Conservation (phyloP, 30 jellyfish, hydroid and myxozoan genomes). For the Aurelia aurita region DNA sequence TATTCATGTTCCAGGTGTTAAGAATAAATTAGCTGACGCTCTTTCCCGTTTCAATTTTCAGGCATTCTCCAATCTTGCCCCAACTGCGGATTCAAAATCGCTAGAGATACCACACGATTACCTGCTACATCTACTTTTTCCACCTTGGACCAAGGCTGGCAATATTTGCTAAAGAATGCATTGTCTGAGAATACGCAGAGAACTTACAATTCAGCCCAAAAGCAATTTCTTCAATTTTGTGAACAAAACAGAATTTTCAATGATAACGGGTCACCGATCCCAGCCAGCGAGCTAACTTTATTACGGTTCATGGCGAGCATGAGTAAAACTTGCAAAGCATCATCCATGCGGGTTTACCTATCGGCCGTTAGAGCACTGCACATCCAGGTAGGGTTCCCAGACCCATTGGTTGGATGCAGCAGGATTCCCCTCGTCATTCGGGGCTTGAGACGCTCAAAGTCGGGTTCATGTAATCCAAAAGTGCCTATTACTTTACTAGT, state of each 20-base stretch:
- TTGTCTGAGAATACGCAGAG: slow-evolving; percentile 7
- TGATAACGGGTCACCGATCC: slow-evolving; percentile 2
- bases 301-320: slow-evolving; percentile 21
- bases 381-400: slow-evolving; percentile 11
- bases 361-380: slow-evolving; percentile 42
- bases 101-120: too few relatives aligned
- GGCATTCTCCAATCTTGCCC: too few relatives aligned
- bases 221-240: slow-evolving; percentile 18
- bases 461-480: background rate
- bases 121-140: too few relatives aligned
- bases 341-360: slow-evolving; percentile 36
- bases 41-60: too few relatives aligned
- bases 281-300: slow-evolving; percentile 1
- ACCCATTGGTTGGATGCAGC: slow-evolving; percentile 16
- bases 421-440: slow-evolving; percentile 1
- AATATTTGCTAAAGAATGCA: too few relatives aligned
- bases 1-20: too few relatives aligned
- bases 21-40: too few relatives aligned
- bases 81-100: too few relatives aligned
- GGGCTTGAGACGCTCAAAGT: slow-evolving; percentile 10
- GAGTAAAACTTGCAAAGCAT: slow-evolving; percentile 3
- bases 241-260: background rate
- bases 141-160: too few relatives aligned
- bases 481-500: slow-evolving; percentile 30
- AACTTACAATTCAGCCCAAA: slow-evolving; percentile 26